Conservation (phyloP, 2,113 vertebrate species). For the Ellobius talpinus region DNA sequence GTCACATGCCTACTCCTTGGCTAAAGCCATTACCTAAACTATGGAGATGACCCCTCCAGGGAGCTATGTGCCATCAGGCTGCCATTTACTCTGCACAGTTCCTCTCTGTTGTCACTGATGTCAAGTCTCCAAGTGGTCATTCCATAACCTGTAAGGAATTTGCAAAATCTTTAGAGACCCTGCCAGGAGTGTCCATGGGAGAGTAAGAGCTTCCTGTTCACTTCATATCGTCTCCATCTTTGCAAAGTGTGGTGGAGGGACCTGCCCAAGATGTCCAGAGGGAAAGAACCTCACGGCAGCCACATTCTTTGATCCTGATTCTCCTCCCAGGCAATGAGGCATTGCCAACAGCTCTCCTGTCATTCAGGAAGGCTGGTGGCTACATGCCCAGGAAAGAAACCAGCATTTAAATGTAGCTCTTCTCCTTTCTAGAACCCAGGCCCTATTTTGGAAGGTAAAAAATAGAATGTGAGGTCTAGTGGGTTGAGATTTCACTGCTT, state of each 20-base stretch:
- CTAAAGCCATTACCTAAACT: neutral
- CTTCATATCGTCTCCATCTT: constrained; percentile 59
- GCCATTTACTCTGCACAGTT: constrained; percentile 20
- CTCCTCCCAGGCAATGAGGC: constrained; percentile 55
- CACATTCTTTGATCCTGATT: constrained; percentile 34
- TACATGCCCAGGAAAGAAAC: constrained; percentile 72
- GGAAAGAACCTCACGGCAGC: constrained; percentile 54
- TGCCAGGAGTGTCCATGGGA: constrained; percentile 65
- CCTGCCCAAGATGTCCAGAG: constrained; percentile 65
- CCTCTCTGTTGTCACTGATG: neutral
- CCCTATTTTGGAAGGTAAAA: constrained; percentile 33
- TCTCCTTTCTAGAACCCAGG: constrained; percentile 34
- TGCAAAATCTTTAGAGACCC: constrained; percentile 70
- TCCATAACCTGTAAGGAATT: constrained; percentile 62
- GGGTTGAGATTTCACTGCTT: neutral
- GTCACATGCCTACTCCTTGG: neutral
- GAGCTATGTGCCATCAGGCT: neutral
- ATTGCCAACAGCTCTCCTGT: constrained; percentile 71
- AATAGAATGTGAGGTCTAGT: neutral
- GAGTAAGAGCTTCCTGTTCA: constrained; percentile 65
- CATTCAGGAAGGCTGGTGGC: constrained; percentile 61
- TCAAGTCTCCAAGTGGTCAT: constrained; percentile 49
- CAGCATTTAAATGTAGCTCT: constrained; percentile 81
- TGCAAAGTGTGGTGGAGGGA: no score
- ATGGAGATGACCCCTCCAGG: neutral